phyloP scores from a whole-genome alignment of 2,888 invertebrate species.

The Pyrocoelia pectoralis region DNA sequence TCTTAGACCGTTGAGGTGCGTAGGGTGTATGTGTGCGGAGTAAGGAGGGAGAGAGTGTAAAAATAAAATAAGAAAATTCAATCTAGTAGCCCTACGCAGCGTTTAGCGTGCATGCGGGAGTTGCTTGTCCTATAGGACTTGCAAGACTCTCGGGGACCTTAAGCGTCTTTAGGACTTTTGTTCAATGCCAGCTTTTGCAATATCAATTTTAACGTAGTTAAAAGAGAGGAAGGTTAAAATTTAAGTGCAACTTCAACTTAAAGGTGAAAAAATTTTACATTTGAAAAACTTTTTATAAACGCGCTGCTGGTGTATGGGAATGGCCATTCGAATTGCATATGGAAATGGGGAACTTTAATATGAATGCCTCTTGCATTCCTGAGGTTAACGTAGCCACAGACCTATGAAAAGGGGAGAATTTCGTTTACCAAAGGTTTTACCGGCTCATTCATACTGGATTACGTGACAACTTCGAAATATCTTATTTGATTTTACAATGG shows the following conservation, averaged over 20 bases:
- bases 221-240: slow-evolving; percentile 7
- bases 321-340: slow-evolving; percentile 36
- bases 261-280: slow-evolving; percentile 6
- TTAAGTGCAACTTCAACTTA: background rate
- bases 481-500: slow-evolving; percentile 9
- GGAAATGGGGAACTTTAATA: slow-evolving; percentile 46
- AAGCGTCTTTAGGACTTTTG: slow-evolving; percentile 28
- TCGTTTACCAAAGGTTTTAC: slow-evolving; percentile 15
- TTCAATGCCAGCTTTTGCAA: slow-evolving; percentile 25
- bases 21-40: slow-evolving; percentile 46
- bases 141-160: slow-evolving; percentile 32
- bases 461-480: slow-evolving; percentile 9
- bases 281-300: slow-evolving; percentile 18
- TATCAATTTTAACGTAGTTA: slow-evolving; percentile 10
- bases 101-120: slow-evolving; percentile 52
- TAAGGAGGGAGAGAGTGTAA: slow-evolving; percentile 53
- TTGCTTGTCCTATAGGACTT: slow-evolving; percentile 38
- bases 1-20: slow-evolving; percentile 45
- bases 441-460: slow-evolving; percentile 9
- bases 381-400: slow-evolving; percentile 43
- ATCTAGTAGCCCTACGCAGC: slow-evolving; percentile 59
- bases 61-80: slow-evolving; percentile 61
- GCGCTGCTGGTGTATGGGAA: slow-evolving; percentile 25
- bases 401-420: slow-evolving; percentile 28
- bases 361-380: slow-evolving; percentile 50